Base-by-base conservation (phyloP, 2,888 invertebrate species). In the Drosophila dives region DNA sequence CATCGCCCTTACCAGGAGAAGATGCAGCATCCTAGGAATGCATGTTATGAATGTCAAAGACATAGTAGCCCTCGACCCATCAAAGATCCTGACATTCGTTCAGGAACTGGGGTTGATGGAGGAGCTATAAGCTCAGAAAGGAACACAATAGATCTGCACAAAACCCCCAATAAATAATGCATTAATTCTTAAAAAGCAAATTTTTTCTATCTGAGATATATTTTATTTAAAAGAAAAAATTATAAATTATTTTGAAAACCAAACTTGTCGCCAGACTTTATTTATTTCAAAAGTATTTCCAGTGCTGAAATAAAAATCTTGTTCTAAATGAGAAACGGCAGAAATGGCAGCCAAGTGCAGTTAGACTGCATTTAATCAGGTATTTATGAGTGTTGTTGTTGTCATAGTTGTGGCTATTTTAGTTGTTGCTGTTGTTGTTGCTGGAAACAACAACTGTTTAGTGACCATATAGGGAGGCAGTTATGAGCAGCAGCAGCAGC, bases 381-480 rank as follows among this genome's bases (percentile, higher is more conserved):
- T 50, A 45, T 54, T 58, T 55, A n/a, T 33, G 29, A 33, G 12
- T 56, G 49, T 33, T 8, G 26, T 36, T 10, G 33, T 45, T 26
- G 49, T 15, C 51, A 29, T 33, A 33, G 23, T 40, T 33, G 33
- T n/a, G 32, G 36, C n/a, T 40, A n/a, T 4, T 8, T 40, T 0
- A 2, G 50, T 38, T 60, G 45, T 33, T 23, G 45, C 26, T 8
- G n/a, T n/a, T 50, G 61, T 50, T 65, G 51, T 3, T 51, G 53
- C 20, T 26, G 49, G 32, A 48, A 38, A 34, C 65, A 80, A 76
- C 78, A 80, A 78, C 80, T 77, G 77, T 76, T 34, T 67, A 34
- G 40, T 32, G 53, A 20, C 78, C 78, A 80, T 80, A 75, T 78
- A 75, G 63, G 77, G 78, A 51, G 34, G 4, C 48, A 78, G 78